These are phyloP conservation scores for Tachuris rubrigastra DNA, from an alignment of 2,113 vertebrate genomes.

Conservation along the genomic window DNA sequence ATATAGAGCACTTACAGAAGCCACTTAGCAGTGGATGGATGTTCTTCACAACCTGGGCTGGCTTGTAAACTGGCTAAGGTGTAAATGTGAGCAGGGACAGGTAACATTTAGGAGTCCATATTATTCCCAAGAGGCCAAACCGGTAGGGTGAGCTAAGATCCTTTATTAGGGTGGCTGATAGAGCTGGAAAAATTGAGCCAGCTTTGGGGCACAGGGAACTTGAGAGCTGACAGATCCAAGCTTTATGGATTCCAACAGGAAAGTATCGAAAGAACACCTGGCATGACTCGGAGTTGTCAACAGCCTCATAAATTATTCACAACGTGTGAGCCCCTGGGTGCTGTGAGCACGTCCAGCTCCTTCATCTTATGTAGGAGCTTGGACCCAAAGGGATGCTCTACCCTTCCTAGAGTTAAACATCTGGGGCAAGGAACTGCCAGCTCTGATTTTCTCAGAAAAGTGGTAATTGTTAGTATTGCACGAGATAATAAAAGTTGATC, in stretches of 20 bases:
- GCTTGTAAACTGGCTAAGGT: background rate
- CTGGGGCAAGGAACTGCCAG: background rate
- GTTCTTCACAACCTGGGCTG: rapidly evolving
- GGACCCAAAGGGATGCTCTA: background rate
- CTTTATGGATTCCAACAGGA: background rate
- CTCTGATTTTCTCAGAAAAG: background rate
- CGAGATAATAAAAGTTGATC: background rate
- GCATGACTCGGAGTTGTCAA: conserved; percentile 45
- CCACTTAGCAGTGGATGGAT: background rate
- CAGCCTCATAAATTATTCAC: conserved; percentile 53
- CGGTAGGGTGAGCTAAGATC: background rate
- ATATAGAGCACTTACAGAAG: background rate
- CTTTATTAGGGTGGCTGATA: background rate
- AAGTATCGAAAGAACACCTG: conserved; percentile 56
- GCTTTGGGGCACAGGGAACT: conserved; percentile 17
- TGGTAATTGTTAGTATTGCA: background rate
- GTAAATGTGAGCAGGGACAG: background rate
- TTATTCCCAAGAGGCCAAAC: background rate
- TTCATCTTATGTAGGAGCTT: background rate
- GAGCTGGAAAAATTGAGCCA: conserved; percentile 15
- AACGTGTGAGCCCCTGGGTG: conserved; percentile 24
- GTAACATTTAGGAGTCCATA: background rate
- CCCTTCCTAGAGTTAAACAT: background rate
- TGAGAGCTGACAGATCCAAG: conserved; percentile 1
- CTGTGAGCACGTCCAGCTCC: background rate